Base-by-base conservation (phyloP, 2,113 vertebrate species). In the Heterochromis multidens region DNA sequence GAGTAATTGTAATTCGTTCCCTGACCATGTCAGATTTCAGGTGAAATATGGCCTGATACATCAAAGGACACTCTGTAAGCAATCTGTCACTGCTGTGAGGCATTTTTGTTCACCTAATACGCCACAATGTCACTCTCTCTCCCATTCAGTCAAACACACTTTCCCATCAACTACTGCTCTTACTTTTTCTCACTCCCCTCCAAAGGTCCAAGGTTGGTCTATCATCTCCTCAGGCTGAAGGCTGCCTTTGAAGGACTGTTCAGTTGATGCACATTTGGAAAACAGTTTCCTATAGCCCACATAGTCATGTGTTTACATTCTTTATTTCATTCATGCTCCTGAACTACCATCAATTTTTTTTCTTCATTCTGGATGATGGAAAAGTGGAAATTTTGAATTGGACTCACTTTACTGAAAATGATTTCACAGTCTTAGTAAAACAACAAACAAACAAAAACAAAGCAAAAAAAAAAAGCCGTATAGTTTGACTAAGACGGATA, bases 131-230 rank as follows among this genome's bases (percentile, higher is more conserved):
- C 58, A 2, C 35, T 54, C 29, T 61, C 21, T 2, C 16, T 56
- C 9, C 12, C 77, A 2, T 37, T 65, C 33, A 43, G 21, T 77
- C 29, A 61, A 29, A 59, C 76, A 63, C 67, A 81, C 65, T 21
- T n/a, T 77, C 59, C 43, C 49, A 56, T 40, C n/a, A 29, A 52
- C 79, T 62, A 54, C 29, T 72, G 35, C 9, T 77, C 17, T 56
- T 54, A 23, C 76, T 85, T 43, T 82, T 21, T 54, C 74, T 59
- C 65, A 57, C 57, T 21, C 49, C 21, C n/a, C n/a, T 12, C 43
- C 29, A 62, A 63, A 84, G 81, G 84, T 84, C 58, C 79, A 78
- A 67, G 72, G 33, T 72, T 60, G 37, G 76, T 57, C 56, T 40
- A 80, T 87, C 46, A 63, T 85, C 49, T 65, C 46, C 27, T 35